Conservation (phyloP, 2,113 vertebrate genomes). For the Daphoenositta chrysoptera region DNA sequence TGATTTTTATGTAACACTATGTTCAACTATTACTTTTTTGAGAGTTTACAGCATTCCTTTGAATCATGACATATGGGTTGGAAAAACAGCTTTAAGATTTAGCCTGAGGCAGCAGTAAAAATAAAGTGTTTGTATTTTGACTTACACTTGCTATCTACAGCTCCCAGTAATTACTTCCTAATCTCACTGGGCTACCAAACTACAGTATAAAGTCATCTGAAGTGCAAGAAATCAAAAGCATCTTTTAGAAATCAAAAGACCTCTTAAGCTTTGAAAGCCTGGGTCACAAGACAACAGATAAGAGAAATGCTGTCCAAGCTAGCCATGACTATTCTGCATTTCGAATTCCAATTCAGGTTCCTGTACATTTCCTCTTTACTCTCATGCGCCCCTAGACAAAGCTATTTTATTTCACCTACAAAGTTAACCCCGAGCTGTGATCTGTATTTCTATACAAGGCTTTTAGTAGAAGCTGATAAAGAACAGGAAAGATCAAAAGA, state of each 20-base stretch:
- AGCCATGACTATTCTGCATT: neutral
- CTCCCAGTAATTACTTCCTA: slow-evolving; percentile 10
- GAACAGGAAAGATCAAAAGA: neutral
- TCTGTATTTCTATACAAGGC: neutral
- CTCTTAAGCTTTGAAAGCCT: slow-evolving; percentile 13
- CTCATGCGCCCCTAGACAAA: neutral
- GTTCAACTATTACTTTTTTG: neutral
- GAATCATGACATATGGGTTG: neutral
- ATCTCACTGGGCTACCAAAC: neutral
- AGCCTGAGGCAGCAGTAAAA: slow-evolving; percentile 18
- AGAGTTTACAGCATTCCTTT: neutral
- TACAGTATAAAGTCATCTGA: neutral
- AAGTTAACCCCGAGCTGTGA: neutral
- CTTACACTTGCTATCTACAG: neutral
- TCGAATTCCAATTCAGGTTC: neutral
- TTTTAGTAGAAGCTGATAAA: neutral
- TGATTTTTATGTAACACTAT: neutral
- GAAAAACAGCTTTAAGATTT: neutral
- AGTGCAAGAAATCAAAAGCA: slow-evolving; percentile 27
- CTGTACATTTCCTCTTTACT: neutral
- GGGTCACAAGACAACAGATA: neutral
- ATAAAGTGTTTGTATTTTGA: slow-evolving; percentile 16
- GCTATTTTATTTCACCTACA: neutral
- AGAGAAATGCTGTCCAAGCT: neutral
- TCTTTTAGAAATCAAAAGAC: slow-evolving; percentile 29